Evolutionary conservation across 2,113 vertebrate genomes (phyloP).

Genomic region (Pleuronectes platessa): DNA sequence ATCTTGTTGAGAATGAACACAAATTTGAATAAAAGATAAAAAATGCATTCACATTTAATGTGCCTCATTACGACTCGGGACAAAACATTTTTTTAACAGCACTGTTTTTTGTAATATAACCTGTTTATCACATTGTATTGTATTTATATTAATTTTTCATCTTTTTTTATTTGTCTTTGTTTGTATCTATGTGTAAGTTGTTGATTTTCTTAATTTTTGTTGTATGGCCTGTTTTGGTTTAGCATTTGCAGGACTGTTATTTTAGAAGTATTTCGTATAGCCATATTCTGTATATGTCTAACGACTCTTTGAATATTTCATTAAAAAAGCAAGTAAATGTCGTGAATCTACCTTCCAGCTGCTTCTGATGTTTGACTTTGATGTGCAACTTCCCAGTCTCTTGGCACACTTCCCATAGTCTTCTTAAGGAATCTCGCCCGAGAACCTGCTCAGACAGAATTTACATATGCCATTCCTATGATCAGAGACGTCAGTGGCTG

Average conservation of each 20-base stretch:
- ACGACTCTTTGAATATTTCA: constrained; percentile 46
- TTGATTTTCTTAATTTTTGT: neutral
- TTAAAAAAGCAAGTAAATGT: constrained; percentile 49
- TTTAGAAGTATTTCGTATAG: too few relatives aligned
- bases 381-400: constrained; percentile 51
- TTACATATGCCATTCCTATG: constrained; percentile 56
- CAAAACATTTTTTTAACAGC: too few relatives aligned
- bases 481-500: constrained; percentile 58
- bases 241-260: neutral
- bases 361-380: constrained; percentile 62
- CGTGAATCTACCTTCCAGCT: constrained; percentile 48
- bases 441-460: constrained; percentile 45
- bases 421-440: constrained; percentile 35
- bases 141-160: neutral
- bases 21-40: neutral
- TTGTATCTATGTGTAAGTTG: neutral
- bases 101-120: too few relatives aligned
- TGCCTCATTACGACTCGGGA: neutral
- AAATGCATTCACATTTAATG: neutral
- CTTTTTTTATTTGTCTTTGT: neutral
- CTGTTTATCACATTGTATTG: too few relatives aligned
- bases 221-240: neutral
- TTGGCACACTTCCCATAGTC: constrained; percentile 45
- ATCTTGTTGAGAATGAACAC: neutral
- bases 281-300: too few relatives aligned